These are phyloP conservation scores for Dioctria linearis DNA, from an alignment of 2,888 invertebrate species.

Conservation along the genomic window DNA sequence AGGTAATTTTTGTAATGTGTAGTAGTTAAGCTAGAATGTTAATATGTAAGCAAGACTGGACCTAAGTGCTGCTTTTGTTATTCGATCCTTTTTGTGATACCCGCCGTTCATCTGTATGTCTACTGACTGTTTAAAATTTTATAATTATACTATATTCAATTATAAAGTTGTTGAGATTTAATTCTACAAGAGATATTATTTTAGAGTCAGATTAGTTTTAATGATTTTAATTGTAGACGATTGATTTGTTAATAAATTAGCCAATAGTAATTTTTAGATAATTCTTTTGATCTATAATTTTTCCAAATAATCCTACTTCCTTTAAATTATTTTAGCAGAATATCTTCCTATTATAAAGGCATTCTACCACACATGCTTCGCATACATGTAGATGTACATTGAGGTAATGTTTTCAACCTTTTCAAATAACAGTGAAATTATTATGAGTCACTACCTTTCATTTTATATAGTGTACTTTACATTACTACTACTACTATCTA, in stretches of 20 bases:
- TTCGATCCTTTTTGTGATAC: conserved; percentile 19
- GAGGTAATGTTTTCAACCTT: too few species aligned
- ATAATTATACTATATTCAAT: neutral
- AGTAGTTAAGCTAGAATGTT: neutral
- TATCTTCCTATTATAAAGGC: too few species aligned
- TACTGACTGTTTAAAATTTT: neutral
- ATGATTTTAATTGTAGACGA: neutral
- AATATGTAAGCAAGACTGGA: neutral
- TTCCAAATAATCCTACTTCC: neutral
- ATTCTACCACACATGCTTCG: too few species aligned
- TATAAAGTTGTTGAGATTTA: neutral
- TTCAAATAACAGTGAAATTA: too few species aligned
- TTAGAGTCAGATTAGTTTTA: neutral
- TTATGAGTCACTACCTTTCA: too few species aligned
- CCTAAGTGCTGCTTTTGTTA: neutral
- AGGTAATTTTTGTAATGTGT: neutral
- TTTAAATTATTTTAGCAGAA: too few species aligned
- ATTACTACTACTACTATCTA: too few species aligned
- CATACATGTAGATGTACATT: too few species aligned
- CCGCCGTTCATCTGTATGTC: conserved; percentile 5
- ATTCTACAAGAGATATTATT: neutral
- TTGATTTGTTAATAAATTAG: conserved; percentile 10
- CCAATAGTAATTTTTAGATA: too few species aligned
- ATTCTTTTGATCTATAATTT: too few species aligned
- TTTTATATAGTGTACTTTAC: too few species aligned